Evolutionary conservation across 2,888 invertebrate genomes (phyloP), one percentile per base, ranked within the genome.

Genomic region (Pemphredon lugubris): DNA sequence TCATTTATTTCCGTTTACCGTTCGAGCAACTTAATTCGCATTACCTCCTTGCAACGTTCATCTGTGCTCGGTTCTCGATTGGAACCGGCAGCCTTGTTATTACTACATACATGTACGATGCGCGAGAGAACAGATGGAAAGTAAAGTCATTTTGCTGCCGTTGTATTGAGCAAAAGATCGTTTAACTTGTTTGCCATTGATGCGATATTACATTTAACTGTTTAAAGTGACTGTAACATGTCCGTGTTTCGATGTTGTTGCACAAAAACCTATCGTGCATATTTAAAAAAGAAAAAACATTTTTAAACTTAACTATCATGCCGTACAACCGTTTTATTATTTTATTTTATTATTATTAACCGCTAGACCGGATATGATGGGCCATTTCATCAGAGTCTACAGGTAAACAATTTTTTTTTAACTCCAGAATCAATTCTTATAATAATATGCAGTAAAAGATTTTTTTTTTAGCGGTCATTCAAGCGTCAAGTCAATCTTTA

Each of bases 261-360:
- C n/a, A 4, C n/a, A 4, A n/a, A 13, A 13, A n/a, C 4, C n/a
- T 37, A 13, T 11, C n/a, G n/a, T 37, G 37, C 4, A 47, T 26
- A 39, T 64, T 55, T 37, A 50, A 40, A 55, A 59, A 45, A 55
- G n/a, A n/a, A n/a, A n/a, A n/a, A n/a, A n/a, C n/a, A n/a, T 57
- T 37, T 39, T 51, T 50, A 67, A 47, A 34, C 18, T 54, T 53
- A 1, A 37, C 23, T 57, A 26, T 39, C 26, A 68, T 21, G 44
- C 57, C 60, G 60, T 71, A 69, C 69, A 69, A 57, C 63, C 57
- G 59, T 63, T 71, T 63, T 69, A 71, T 63, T 69, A 69, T 71
- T 69, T 69, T 63, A 69, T 47, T 71, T 63, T 63, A 71, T 71
- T 71, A 69, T 71, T 71, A 34, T 71, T 70, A 71, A 71, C 71